Conservation (phyloP, 2,113 vertebrate species). For the Todiramphus chloris region DNA sequence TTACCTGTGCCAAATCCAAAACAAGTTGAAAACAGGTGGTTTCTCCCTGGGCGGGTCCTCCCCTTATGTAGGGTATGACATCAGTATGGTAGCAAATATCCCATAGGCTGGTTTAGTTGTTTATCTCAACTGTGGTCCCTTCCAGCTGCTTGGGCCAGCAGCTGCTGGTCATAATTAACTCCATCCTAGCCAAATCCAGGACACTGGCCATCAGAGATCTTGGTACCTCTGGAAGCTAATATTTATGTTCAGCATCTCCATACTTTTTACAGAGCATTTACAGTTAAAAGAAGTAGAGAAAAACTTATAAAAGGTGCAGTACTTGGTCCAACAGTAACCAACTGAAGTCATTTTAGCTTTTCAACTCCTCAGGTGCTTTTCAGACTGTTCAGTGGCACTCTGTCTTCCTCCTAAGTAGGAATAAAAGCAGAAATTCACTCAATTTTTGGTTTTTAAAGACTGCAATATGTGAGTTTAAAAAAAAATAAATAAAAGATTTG, state of each 20-base stretch:
- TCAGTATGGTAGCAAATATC: no score
- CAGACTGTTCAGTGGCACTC: background rate
- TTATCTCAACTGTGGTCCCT: no score
- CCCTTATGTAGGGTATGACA: no score
- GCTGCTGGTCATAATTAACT: no score
- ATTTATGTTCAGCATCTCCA: background rate
- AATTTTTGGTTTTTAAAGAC: background rate
- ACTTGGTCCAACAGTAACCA: background rate
- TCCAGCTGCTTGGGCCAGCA: no score
- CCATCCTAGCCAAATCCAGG: no score
- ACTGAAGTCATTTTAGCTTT: background rate
- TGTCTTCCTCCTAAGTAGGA: background rate
- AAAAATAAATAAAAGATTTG: background rate
- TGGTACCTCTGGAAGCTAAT: background rate
- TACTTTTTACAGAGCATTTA: background rate
- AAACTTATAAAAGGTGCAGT: background rate
- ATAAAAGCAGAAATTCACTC: background rate
- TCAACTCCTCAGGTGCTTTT: background rate
- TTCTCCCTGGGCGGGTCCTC: no score
- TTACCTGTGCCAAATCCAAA: no score
- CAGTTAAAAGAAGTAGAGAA: background rate
- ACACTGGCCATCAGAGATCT: background rate
- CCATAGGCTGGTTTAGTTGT: no score
- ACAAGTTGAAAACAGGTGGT: no score
- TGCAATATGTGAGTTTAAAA: rapidly evolving